These are phyloP conservation scores for Lycopodina hypogea DNA, from an alignment of 37 sponge, comb jelly and placozoan species.

Conservation along the genomic window DNA sequence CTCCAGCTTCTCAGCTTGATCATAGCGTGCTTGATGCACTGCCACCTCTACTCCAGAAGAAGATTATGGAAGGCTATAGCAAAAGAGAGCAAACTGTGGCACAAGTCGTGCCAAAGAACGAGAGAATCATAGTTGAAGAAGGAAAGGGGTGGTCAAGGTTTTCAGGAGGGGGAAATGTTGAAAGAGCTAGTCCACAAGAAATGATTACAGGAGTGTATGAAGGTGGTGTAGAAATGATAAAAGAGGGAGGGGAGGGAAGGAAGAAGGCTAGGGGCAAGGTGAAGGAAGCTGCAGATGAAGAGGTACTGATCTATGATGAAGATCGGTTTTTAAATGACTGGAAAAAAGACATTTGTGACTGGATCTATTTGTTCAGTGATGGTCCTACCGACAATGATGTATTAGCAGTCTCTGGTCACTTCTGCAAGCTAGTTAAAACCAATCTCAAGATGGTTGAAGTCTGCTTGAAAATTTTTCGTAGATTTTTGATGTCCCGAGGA, in stretches of 20 bases:
- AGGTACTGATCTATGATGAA: slow-evolving; percentile 15
- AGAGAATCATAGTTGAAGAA: background rate
- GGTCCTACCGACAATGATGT: slow-evolving; percentile 43
- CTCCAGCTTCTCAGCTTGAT: slow-evolving; percentile 62
- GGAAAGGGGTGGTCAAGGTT: background rate
- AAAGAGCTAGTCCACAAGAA: background rate
- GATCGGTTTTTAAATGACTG: slow-evolving; percentile 4
- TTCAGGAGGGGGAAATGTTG: background rate
- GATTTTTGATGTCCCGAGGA: background rate
- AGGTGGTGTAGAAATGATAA: background rate
- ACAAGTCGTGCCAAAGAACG: background rate
- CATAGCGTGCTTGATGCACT: slow-evolving; percentile 52
- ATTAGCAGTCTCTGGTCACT: slow-evolving; percentile 11
- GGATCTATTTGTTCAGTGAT: slow-evolving; percentile 16
- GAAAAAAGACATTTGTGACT: slow-evolving; percentile 22
- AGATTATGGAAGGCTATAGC: slow-evolving; percentile 34
- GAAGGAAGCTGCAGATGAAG: background rate
- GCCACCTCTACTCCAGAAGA: slow-evolving; percentile 20
- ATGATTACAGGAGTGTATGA: background rate
- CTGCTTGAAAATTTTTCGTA: slow-evolving; percentile 8
- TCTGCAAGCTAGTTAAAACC: background rate
- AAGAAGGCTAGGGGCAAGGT: background rate
- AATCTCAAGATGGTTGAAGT: slow-evolving; percentile 22
- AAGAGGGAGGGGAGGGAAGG: background rate
- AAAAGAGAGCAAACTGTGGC: background rate